Base-by-base conservation (phyloP, 1,140 invertebrate genomes). In the Pogonus chalceus region DNA sequence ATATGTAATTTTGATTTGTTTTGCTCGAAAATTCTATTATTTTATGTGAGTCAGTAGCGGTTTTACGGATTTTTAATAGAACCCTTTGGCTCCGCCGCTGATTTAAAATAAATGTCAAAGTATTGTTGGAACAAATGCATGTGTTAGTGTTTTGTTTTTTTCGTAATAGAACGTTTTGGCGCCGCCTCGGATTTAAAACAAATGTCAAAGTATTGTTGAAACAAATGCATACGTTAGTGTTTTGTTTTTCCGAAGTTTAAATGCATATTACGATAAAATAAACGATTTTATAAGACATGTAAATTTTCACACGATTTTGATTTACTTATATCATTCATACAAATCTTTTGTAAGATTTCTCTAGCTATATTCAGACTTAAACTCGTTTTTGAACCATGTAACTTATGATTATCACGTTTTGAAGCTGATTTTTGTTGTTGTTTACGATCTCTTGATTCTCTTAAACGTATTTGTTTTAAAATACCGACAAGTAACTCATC, bases 231-330 rank as follows among this genome's bases (percentile, higher is more conserved):
- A 35, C 31, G 14, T 35, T 35, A 35, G 31, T 7, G 14, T 35
- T 35, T 35, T 35, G 31, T 35, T 35, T n/a, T n/a, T n/a, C n/a
- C n/a, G n/a, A n/a, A n/a, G 48, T 22, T 7, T 23, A 35, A 51
- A 4, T 9, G n/a, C 24, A 18, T 2, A 16, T 35, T 9, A 51
- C 7, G 2, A 18, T 20, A 16, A 52, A 9, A 35, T 46, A n/a
- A 46, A 18, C n/a, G 2, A 43, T 14, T 61, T 81, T 85, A 93
- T 49, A 92, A 78, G 54, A 92, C 89, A 66, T 92, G 88, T 49
- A 93, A 74, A 70, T 94, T 92, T 70, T 93, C 90, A 66, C 90
- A 94, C 49, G 88, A 91, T 66, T 91, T 91, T 16, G 89, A 92
- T 73, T 90, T 91, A 37, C 80, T 84, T 49, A 83, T 86, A 69